These are phyloP conservation scores for Oscheius sp. DNA, from an alignment of 2,888 invertebrate species.

Conservation along the genomic window DNA sequence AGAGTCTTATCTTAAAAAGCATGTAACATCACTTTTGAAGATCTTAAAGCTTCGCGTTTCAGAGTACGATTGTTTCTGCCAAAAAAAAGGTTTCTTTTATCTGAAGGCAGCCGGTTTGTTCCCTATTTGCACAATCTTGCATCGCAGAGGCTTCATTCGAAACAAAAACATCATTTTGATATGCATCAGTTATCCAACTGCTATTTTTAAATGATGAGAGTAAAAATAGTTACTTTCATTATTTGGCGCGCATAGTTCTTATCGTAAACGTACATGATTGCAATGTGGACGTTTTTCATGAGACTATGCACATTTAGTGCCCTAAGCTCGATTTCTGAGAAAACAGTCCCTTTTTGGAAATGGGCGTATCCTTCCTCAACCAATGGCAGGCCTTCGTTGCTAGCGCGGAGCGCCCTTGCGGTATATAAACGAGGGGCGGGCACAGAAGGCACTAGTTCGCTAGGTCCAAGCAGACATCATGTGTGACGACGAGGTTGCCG, in stretches of 20 bases:
- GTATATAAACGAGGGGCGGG: constrained; percentile 47
- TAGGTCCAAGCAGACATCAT: constrained; percentile 43
- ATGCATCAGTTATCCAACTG: too few species aligned
- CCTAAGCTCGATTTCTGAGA: constrained; percentile 18
- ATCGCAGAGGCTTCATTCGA: too few species aligned
- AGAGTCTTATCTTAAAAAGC: too few species aligned
- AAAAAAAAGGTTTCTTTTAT: too few species aligned
- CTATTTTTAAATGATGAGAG: neutral
- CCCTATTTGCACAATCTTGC: too few species aligned
- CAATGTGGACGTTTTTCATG: neutral
- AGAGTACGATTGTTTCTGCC: too few species aligned
- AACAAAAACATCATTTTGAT: too few species aligned
- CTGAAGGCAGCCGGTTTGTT: too few species aligned
- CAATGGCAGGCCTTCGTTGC: constrained; percentile 49
- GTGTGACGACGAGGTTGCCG: constrained; percentile 88
- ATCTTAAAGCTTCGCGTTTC: too few species aligned
- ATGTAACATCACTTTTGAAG: too few species aligned
- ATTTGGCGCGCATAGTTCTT: neutral
- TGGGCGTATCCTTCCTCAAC: constrained; percentile 44
- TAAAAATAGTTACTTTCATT: neutral
- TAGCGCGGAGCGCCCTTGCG: constrained; percentile 35
- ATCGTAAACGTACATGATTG: neutral
- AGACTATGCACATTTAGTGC: too few species aligned
- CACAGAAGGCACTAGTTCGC: constrained; percentile 39
- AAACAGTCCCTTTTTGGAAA: constrained; percentile 35